phyloP scores from a whole-genome alignment of 2,888 invertebrate genomes.

The Mongoloraphidia duomilia region DNA sequence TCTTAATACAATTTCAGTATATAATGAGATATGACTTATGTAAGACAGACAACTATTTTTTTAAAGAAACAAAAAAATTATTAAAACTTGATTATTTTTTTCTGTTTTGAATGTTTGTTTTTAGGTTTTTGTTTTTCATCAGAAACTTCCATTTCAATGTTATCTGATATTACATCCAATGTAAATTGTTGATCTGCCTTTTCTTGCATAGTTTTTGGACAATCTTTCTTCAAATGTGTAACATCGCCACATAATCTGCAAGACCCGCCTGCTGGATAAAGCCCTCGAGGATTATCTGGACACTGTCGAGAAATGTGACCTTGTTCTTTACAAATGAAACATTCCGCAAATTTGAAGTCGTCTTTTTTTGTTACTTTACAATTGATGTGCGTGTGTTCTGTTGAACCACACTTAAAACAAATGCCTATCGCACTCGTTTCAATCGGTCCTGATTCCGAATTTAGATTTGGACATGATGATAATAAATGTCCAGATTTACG shows the following conservation, averaged over 20 bases:
- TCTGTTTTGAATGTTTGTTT: too few species aligned
- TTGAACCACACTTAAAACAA: conserved; percentile 83
- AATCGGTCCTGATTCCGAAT: conserved; percentile 34
- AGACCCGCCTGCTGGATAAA: conserved; percentile 74
- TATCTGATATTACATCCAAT: conserved; percentile 19
- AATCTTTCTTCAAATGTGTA: conserved; percentile 70
- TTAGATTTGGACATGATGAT: conserved; percentile 63
- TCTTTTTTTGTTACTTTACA: conserved; percentile 51
- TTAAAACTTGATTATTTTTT: too few species aligned
- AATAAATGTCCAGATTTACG: conserved; percentile 64
- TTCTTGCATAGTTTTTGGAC: conserved; percentile 39
- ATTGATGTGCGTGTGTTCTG: conserved; percentile 65
- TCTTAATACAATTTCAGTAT: too few species aligned
- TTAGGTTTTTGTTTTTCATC: conserved; percentile 12
- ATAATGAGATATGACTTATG: too few species aligned
- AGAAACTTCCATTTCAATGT: conserved; percentile 24
- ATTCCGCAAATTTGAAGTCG: conserved; percentile 67
- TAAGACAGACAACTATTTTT: too few species aligned
- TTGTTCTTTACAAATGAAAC: conserved; percentile 76
- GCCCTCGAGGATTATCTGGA: conserved; percentile 72
- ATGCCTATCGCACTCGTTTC: conserved; percentile 44
- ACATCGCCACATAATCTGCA: conserved; percentile 76
- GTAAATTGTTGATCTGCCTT: conserved; percentile 16
- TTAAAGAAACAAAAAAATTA: too few species aligned
- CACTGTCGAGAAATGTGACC: conserved; percentile 82